These are phyloP conservation scores for Doryteuthis pealeii DNA, from an alignment of 1,140 invertebrate species.

Conservation along the genomic window DNA sequence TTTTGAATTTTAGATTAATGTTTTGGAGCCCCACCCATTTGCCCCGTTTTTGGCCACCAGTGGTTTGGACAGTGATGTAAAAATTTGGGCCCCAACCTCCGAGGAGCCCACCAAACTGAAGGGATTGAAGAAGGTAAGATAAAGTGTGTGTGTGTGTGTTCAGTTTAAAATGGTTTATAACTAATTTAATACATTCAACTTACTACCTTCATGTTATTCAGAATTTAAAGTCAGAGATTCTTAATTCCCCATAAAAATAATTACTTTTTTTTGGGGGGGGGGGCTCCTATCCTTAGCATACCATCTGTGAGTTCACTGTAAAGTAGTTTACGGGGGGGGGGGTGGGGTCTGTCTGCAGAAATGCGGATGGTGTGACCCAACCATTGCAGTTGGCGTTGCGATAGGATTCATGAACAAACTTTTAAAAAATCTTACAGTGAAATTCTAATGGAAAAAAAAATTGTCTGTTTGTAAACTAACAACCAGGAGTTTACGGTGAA, in stretches of 20 bases:
- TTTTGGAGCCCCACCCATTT: constrained; percentile 85
- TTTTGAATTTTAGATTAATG: constrained; percentile 73
- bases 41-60: constrained; percentile 86
- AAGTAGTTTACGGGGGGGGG: too few relatives aligned
- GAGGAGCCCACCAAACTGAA: constrained; percentile 64
- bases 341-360: too few relatives aligned
- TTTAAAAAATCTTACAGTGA: too few relatives aligned
- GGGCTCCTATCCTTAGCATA: neutral
- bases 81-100: constrained; percentile 84
- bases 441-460: too few relatives aligned
- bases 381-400: too few relatives aligned
- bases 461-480: too few relatives aligned
- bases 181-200: neutral
- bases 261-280: too few relatives aligned
- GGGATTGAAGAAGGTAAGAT: constrained; percentile 62
- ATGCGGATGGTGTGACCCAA: too few relatives aligned
- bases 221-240: neutral
- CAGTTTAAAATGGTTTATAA: neutral
- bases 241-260: neutral
- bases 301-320: too few relatives aligned
- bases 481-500: too few relatives aligned
- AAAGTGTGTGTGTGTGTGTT: neutral
- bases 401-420: too few relatives aligned
- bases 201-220: neutral
- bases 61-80: constrained; percentile 88